Conservation (phyloP, 2,113 vertebrate species). For the Corythornis madagascariensis region DNA sequence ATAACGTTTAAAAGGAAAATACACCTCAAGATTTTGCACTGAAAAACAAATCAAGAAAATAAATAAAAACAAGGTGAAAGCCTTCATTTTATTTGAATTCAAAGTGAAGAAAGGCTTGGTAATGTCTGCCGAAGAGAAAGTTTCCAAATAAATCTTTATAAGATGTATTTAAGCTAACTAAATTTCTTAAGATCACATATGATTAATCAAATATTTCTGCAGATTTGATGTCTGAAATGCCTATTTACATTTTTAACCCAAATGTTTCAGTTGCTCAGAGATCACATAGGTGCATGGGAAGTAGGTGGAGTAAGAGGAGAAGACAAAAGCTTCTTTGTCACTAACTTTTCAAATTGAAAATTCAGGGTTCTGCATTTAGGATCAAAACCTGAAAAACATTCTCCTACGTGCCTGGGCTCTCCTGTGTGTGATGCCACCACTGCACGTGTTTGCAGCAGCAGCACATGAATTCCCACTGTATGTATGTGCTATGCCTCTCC, state of each 20-base stretch:
- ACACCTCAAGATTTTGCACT: neutral
- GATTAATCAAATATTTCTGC: neutral
- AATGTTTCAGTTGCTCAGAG: neutral
- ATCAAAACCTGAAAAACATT: neutral
- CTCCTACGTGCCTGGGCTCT: neutral
- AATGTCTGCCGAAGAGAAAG: neutral
- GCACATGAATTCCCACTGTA: neutral
- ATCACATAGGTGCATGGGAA: neutral
- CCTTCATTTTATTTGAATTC: neutral
- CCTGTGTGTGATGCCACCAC: neutral
- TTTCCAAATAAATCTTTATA: neutral
- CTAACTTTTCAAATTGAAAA: neutral
- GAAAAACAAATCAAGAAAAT: neutral
- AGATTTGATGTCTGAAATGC: neutral
- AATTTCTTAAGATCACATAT: neutral
- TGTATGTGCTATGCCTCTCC: neutral
- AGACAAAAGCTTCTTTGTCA: neutral
- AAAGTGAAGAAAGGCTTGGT: neutral
- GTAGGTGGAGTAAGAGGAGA: neutral
- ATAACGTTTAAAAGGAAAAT: neutral
- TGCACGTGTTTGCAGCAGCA: neutral
- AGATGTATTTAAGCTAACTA: neutral
- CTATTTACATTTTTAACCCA: neutral
- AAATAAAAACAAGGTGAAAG: neutral
- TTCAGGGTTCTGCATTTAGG: neutral